These are phyloP conservation scores for Caerostris darwini DNA, from an alignment of 1,140 invertebrate genomes.

Conservation along the genomic window DNA sequence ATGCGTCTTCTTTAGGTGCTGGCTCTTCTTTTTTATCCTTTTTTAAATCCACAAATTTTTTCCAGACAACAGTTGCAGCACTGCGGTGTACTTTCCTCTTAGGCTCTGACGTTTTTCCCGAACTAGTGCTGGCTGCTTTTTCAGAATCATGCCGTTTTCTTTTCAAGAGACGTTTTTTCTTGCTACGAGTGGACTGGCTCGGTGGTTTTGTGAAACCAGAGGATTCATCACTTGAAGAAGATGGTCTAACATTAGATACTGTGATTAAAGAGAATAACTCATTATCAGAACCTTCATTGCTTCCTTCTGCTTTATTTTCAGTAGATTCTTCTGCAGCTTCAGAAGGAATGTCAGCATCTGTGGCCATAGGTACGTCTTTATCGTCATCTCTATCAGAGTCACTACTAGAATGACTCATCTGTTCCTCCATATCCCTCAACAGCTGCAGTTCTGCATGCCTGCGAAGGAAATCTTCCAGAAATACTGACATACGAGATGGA, in stretches of 20 bases:
- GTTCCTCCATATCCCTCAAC: conserved; percentile 55
- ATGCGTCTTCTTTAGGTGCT: conserved; percentile 49
- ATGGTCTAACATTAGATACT: conserved; percentile 20
- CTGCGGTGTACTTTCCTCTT: background rate
- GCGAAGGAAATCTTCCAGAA: conserved; percentile 63
- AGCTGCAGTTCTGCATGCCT: conserved; percentile 67
- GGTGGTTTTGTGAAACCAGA: conserved; percentile 2
- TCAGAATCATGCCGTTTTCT: background rate
- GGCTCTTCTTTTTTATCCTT: conserved; percentile 32
- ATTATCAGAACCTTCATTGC: background rate
- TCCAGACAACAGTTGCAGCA: conserved; percentile 73
- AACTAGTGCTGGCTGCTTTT: conserved; percentile 17
- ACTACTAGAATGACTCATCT: background rate
- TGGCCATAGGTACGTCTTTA: too few relatives aligned
- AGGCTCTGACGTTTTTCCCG: background rate
- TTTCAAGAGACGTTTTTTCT: conserved; percentile 11
- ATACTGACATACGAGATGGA: conserved; percentile 48
- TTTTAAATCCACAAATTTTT: conserved; percentile 67
- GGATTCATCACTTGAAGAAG: conserved; percentile 39
- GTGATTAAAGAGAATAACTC: conserved; percentile 19
- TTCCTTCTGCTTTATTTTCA: conserved; percentile 7
- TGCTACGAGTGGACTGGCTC: conserved; percentile 49
- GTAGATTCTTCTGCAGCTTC: background rate
- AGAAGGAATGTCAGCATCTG: too few relatives aligned
- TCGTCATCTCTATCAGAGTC: background rate